phyloP scores from a whole-genome alignment of 92 coral and sea anemone genomes.

The Montipora capitata region DNA sequence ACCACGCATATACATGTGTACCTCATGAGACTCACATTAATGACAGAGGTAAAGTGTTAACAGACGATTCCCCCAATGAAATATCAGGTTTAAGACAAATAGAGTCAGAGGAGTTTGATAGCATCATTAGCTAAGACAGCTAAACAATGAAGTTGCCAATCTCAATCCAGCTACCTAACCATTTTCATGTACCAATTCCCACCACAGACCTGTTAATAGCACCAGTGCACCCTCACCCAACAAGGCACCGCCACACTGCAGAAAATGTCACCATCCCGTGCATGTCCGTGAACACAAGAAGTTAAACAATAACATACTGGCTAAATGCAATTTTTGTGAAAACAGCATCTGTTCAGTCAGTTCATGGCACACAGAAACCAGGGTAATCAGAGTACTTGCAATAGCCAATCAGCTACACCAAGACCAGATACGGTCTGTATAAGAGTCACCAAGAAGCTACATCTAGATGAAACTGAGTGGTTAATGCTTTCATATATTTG shows the following conservation, averaged over 20 bases:
- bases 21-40: not conserved
- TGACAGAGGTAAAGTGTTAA: not conserved
- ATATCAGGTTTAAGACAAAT: not conserved
- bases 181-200: not conserved
- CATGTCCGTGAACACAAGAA: not conserved
- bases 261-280: not conserved
- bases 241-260: conserved; percentile 4
- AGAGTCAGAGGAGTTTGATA: not conserved
- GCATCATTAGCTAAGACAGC: not conserved
- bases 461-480: conserved; percentile 9
- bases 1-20: not conserved
- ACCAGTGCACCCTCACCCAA: not conserved
- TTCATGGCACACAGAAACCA: not conserved
- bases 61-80: not conserved
- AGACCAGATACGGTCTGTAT: not conserved
- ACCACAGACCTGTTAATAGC: not conserved
- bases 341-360: not conserved
- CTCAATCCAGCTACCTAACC: not conserved
- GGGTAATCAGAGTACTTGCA: not conserved
- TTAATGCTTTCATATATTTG: conserved; percentile 22
- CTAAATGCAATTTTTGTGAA: not conserved
- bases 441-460: not conserved
- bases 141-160: not conserved
- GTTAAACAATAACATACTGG: not conserved
- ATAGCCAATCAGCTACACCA: not conserved